Conservation (phyloP, 2,888 invertebrate genomes). For the Deilephila elpenor region DNA sequence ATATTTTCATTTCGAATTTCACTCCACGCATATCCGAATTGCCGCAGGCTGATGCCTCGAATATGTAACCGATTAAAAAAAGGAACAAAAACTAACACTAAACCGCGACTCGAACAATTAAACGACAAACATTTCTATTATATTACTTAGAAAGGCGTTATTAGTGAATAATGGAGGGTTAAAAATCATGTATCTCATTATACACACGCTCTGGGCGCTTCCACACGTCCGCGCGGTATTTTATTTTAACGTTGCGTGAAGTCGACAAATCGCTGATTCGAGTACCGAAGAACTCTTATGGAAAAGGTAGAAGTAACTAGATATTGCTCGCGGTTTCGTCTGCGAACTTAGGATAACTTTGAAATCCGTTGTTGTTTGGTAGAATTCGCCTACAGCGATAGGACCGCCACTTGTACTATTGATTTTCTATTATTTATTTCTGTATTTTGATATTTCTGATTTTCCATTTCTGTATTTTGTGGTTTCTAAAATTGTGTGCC, state of each 20-base stretch:
- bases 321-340: too few relatives aligned
- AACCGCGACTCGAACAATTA: slow-evolving; percentile 2
- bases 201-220: slow-evolving; percentile 10
- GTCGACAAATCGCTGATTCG: neutral
- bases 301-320: too few relatives aligned
- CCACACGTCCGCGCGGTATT: neutral
- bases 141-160: slow-evolving; percentile 20
- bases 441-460: too few relatives aligned
- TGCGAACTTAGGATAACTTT: too few relatives aligned
- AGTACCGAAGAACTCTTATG: neutral
- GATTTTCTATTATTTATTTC: too few relatives aligned
- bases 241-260: neutral
- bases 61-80: neutral
- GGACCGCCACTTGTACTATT: too few relatives aligned
- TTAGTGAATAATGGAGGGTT: slow-evolving; percentile 15
- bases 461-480: too few relatives aligned
- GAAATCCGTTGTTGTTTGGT: too few relatives aligned
- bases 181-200: slow-evolving; percentile 18
- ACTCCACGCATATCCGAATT: neutral
- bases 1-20: neutral
- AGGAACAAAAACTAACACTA: slow-evolving; percentile 5
- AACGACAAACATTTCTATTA: slow-evolving; percentile 21
- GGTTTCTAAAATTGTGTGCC: too few relatives aligned
- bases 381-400: too few relatives aligned
- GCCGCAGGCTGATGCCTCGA: neutral